phyloP scores from a whole-genome alignment of 2,797 vertebrate genomes.

The Taenioides sp. region DNA sequence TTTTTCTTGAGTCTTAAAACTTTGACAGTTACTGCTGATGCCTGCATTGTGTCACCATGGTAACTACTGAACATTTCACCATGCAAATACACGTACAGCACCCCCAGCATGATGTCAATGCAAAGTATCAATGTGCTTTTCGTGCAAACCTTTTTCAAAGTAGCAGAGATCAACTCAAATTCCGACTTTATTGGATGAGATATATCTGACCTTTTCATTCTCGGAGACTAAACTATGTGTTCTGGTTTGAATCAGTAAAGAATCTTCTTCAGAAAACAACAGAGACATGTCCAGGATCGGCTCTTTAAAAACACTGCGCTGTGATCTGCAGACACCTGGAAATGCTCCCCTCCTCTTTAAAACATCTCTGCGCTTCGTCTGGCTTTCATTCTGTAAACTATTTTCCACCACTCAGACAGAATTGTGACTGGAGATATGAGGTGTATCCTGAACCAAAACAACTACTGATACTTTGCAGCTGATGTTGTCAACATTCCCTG shows the following conservation, averaged over 20 bases:
- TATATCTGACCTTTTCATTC: background rate
- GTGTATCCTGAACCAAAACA: background rate
- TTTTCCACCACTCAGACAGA: background rate
- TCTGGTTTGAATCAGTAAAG: conserved; percentile 5
- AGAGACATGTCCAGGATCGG: background rate
- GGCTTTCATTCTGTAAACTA: conserved; percentile 6
- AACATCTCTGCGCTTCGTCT: conserved; percentile 23
- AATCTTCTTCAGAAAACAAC: background rate
- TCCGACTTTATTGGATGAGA: background rate
- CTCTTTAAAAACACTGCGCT: conserved; percentile 14
- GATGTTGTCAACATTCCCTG: too few species aligned
- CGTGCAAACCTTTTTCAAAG: background rate
- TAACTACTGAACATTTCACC: too few species aligned
- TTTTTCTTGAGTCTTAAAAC: too few species aligned
- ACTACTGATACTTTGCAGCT: too few species aligned
- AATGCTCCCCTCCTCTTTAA: conserved; percentile 16
- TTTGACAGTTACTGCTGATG: too few species aligned
- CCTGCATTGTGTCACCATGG: too few species aligned
- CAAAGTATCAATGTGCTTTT: too few species aligned
- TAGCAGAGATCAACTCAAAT: background rate
- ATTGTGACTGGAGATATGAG: background rate
- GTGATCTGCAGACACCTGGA: conserved; percentile 17
- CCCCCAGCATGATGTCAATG: too few species aligned
- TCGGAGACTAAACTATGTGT: background rate
- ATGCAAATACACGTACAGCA: too few species aligned